Conservation (phyloP, 2,797 vertebrate genomes). For the Erpetoichthys calabaricus region DNA sequence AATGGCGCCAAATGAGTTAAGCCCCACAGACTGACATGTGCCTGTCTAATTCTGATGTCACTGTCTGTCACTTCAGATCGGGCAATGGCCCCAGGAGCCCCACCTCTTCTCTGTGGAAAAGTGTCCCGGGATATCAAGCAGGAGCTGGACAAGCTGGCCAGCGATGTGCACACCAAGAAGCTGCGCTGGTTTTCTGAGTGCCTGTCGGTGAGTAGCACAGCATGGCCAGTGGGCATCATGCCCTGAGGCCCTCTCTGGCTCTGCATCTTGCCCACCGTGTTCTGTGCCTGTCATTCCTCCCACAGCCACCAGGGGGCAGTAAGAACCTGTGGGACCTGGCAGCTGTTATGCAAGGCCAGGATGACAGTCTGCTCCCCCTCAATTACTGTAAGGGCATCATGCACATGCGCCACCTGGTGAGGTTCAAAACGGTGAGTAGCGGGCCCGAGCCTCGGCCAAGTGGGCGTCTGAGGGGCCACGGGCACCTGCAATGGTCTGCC, state of each 20-base stretch:
- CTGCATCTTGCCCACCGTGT: neutral
- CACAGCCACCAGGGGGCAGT: conserved; percentile 81
- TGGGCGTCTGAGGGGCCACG: too few species aligned
- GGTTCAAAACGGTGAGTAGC: conserved; percentile 75
- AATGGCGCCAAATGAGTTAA: too few species aligned
- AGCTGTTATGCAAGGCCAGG: conserved; percentile 77
- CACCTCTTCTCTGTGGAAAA: conserved; percentile 84
- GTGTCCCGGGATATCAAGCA: conserved; percentile 83
- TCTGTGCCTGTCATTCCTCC: conserved; percentile 4
- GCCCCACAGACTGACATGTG: too few species aligned
- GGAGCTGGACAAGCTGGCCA: conserved; percentile 74
- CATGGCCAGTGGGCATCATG: too few species aligned
- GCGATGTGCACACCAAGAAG: conserved; percentile 58
- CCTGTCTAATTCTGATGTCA: neutral
- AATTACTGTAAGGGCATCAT: conserved; percentile 87
- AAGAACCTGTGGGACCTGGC: conserved; percentile 91
- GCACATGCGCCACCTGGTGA: conserved; percentile 85
- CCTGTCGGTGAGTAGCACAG: conserved; percentile 65
- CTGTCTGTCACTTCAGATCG: conserved; percentile 47
- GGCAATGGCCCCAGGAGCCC: conserved; percentile 60
- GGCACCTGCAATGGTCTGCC: too few species aligned
- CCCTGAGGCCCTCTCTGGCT: neutral
- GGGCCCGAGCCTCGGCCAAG: neutral
- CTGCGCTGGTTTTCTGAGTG: conserved; percentile 87
- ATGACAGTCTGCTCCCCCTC: conserved; percentile 81